A percentile compares a stretch with the other conserved stretches of the same genome.
These are phyloP conservation scores for Sminthurides aquaticus DNA, from an alignment of 2,888 invertebrate species.

Conservation along the genomic window DNA sequence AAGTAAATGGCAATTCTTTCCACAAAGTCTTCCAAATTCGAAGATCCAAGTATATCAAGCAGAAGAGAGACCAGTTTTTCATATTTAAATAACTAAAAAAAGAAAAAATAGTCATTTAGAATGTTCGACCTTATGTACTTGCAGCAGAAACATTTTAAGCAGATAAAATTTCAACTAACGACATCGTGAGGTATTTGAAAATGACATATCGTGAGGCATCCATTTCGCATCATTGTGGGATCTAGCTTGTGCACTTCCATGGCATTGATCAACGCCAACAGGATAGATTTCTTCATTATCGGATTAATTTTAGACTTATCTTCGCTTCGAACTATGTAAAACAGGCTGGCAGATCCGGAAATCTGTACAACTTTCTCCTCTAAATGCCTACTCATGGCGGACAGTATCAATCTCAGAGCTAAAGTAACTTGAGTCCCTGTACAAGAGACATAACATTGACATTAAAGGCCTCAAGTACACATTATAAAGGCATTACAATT, in stretches of 20 bases:
- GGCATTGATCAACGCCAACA: conserved; percentile 73
- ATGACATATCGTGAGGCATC: conserved; percentile 87
- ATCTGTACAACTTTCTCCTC: conserved; percentile 86
- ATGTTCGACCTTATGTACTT: too few relatives aligned
- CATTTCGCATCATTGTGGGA: conserved; percentile 92
- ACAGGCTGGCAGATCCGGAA: conserved; percentile 69
- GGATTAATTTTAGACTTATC: conserved; percentile 61
- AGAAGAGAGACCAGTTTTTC: conserved; percentile 75
- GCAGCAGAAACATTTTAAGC: conserved; percentile 1
- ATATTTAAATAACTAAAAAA: conserved; percentile 74
- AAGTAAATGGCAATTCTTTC: conserved; percentile 91
- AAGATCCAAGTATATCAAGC: conserved; percentile 70
- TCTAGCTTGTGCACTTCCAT: conserved; percentile 80
- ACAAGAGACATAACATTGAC: neutral
- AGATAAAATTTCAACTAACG: conserved; percentile 53
- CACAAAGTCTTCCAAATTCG: conserved; percentile 81
- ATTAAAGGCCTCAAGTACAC: neutral
- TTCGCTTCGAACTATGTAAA: conserved; percentile 87
- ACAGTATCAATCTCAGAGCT: conserved; percentile 71
- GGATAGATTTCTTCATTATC: conserved; percentile 68
- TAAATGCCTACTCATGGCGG: conserved; percentile 82
- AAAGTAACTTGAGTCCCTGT: conserved; percentile 53
- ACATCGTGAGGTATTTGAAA: conserved; percentile 92
- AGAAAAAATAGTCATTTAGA: conserved; percentile 18
- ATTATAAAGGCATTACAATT: conserved; percentile 1